These are phyloP conservation scores for Ormyrus thymus DNA, from an alignment of 2,888 invertebrate genomes.

Conservation along the genomic window DNA sequence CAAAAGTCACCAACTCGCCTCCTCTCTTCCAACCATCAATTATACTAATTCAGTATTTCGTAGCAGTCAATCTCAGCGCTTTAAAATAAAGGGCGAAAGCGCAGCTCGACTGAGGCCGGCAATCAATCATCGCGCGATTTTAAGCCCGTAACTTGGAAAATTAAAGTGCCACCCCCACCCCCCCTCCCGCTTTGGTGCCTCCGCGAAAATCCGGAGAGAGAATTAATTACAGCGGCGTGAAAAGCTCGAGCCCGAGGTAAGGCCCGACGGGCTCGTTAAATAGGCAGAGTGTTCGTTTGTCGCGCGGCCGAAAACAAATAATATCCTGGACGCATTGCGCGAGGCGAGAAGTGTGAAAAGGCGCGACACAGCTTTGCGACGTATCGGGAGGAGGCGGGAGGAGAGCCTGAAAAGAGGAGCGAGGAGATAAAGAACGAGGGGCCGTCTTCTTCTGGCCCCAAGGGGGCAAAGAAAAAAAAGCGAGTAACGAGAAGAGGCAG, in stretches of 20 bases:
- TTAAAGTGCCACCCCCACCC: slow-evolving; percentile 23
- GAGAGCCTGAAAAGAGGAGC: slow-evolving; percentile 8
- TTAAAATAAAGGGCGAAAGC: slow-evolving; percentile 36
- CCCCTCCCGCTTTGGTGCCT: background rate
- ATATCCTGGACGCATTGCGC: slow-evolving; percentile 71
- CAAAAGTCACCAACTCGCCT: slow-evolving; percentile 10
- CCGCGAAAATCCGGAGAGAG: background rate
- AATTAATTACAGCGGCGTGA: slow-evolving; percentile 45
- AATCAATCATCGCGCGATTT: slow-evolving; percentile 53
- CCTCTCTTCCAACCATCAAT: slow-evolving; percentile 40
- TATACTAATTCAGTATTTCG: slow-evolving; percentile 52
- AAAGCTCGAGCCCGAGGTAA: background rate
- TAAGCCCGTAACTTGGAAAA: slow-evolving; percentile 47
- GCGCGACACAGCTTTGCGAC: slow-evolving; percentile 41
- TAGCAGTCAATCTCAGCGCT: slow-evolving; percentile 46
- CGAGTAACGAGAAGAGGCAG: slow-evolving; percentile 11
- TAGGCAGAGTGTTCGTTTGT: slow-evolving; percentile 70
- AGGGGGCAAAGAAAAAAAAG: slow-evolving; percentile 7
- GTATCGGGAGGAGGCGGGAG: slow-evolving; percentile 46
- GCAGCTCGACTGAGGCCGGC: background rate
- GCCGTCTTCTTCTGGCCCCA: too few relatives aligned
- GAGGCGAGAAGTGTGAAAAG: slow-evolving; percentile 55
- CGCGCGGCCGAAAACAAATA: slow-evolving; percentile 72
- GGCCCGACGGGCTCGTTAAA: slow-evolving; percentile 54
- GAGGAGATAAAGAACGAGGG: background rate